Evolutionary conservation across 2,888 invertebrate species (phyloP), one percentile per base, ranked within the genome.

Genomic region (Chouioia cunea): DNA sequence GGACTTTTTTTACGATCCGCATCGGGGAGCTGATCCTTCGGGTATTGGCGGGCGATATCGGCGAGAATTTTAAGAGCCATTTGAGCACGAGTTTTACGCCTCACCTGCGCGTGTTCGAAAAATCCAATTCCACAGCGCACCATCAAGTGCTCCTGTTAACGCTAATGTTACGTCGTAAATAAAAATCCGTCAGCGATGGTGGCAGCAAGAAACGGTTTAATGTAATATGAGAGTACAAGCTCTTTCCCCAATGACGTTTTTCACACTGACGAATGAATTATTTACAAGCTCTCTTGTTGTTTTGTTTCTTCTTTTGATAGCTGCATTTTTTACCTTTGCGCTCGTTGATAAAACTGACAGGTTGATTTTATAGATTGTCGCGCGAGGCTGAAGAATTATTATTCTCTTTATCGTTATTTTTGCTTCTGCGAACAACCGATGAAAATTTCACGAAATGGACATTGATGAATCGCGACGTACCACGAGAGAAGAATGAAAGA

Each of bases 11-110:
- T 67, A 67, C 50, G 64, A 52, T 18, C 36, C 63, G 70, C 43
- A 50, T 52, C 62, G 48, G 12, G 16, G 50, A 50, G 44, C 23
- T 22, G 16, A n/a, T 54, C 36, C 18, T 16, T 14, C 50, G 57
- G 22, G 36, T 50, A 18, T 50, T 50, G 44, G 50, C 3, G 56
- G 14, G 59, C 63, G 71, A 73, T 71, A 71, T 73, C 68, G 67
- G 65, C 60, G 63, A 69, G 69, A 74, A 74, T 74, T 71, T 74
- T 71, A 67, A 74, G 74, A 74, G 69, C 71, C 69, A 69, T 71
- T 73, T 60, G 70, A 14, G 54, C 18, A 18, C 54, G 53, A 58
- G 62, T 69, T 69, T 73, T 63, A 73, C 65, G 69, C 54, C 46
- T 57, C 60, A 63, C 57, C 66, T 63, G 67, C 50, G 66, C 20